Conservation (phyloP, 2,797 vertebrate species). For the Botia almorhae region DNA sequence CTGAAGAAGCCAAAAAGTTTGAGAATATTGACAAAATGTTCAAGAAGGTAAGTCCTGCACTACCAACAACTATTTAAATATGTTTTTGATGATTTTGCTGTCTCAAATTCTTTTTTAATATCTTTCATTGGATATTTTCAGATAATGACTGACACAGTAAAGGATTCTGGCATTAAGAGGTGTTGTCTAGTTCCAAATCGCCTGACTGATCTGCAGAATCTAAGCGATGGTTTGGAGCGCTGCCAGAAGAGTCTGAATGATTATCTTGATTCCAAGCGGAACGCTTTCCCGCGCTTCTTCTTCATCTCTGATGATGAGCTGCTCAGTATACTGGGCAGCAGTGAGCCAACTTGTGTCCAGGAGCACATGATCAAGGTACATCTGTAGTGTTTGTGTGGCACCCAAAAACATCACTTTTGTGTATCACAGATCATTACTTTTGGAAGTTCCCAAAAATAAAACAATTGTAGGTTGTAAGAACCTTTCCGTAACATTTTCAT, state of each 20-base stretch:
- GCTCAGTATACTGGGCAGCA: slow-evolving; percentile 94
- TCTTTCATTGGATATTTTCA: slow-evolving; percentile 57
- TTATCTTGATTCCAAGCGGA: slow-evolving; percentile 93
- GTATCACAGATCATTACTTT: not conserved
- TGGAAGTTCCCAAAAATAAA: too few species aligned
- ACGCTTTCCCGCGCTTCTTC: slow-evolving; percentile 97
- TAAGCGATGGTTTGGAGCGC: slow-evolving; percentile 88
- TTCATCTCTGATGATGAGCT: slow-evolving; percentile 98
- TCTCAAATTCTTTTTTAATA: not conserved
- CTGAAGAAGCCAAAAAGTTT: slow-evolving; percentile 93
- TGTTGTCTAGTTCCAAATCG: slow-evolving; percentile 87
- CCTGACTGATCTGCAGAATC: slow-evolving; percentile 81
- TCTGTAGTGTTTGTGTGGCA: not conserved
- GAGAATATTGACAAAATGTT: slow-evolving; percentile 87
- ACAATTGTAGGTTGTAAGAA: too few species aligned
- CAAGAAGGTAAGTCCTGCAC: slow-evolving; percentile 81
- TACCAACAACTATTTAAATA: not conserved
- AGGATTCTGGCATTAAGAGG: slow-evolving; percentile 84
- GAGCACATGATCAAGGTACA: slow-evolving; percentile 97
- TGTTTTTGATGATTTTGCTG: not conserved
- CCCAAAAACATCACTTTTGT: not conserved
- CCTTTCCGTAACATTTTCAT: too few species aligned
- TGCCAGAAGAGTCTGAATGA: slow-evolving; percentile 97
- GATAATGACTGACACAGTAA: slow-evolving; percentile 90
- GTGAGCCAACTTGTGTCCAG: slow-evolving; percentile 89